Evolutionary conservation across 2,888 invertebrate species (phyloP).

Genomic region (Choristoneura rosaceana): DNA sequence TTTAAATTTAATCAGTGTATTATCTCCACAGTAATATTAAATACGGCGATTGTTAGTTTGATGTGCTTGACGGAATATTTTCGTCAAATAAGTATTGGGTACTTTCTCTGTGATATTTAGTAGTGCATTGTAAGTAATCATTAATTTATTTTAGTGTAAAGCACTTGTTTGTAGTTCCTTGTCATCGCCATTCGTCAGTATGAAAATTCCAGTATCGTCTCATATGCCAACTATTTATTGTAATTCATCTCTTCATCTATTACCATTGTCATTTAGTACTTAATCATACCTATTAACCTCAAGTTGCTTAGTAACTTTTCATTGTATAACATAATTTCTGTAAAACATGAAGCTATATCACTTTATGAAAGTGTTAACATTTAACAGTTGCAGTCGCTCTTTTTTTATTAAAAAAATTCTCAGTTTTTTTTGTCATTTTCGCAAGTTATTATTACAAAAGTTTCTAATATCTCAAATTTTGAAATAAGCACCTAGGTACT

Average conservation of each 20-base stretch:
- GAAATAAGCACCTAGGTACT: constrained; percentile 51
- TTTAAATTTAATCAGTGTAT: constrained; percentile 19
- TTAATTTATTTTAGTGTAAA: constrained; percentile 77
- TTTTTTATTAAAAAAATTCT: neutral
- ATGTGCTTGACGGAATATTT: constrained; percentile 78
- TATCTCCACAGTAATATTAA: neutral
- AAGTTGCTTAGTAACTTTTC: neutral
- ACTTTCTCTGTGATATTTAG: constrained; percentile 85
- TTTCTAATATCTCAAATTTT: neutral
- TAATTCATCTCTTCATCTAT: constrained; percentile 21
- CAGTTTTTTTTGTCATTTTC: neutral
- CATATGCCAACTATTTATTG: constrained; percentile 29
- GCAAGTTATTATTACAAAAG: neutral
- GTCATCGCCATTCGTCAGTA: constrained; percentile 34
- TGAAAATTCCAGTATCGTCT: constrained; percentile 43
- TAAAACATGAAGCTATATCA: neutral
- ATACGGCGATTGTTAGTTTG: constrained; percentile 51
- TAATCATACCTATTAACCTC: neutral
- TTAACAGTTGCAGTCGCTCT: neutral
- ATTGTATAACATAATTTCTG: neutral
- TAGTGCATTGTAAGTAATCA: constrained; percentile 79
- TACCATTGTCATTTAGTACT: constrained; percentile 20
- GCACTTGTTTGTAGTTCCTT: constrained; percentile 35
- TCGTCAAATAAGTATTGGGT: constrained; percentile 84
- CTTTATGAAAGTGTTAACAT: too few relatives aligned